phyloP scores from a whole-genome alignment of 1,140 invertebrate species.

The Saccostrea glomerata region DNA sequence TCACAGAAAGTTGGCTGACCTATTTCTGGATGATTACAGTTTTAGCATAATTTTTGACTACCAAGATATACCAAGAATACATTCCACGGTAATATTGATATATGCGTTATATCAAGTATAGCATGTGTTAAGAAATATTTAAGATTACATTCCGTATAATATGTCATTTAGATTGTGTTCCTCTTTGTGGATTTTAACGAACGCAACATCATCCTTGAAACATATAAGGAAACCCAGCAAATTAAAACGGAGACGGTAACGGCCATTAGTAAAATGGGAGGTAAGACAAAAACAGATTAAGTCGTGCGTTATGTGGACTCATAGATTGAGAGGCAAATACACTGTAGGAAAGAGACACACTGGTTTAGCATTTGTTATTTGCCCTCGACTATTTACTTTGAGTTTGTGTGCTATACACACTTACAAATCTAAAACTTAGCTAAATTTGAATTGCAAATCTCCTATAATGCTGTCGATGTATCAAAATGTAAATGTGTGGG shows the following conservation, averaged over 20 bases:
- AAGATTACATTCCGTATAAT: background rate
- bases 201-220: background rate
- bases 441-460: too few species aligned
- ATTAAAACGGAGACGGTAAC: background rate
- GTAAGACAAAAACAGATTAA: too few species aligned
- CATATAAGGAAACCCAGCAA: background rate
- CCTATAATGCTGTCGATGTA: too few species aligned
- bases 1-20: background rate
- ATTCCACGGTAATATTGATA: background rate
- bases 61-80: background rate
- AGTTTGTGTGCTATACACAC: too few species aligned
- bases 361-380: too few species aligned
- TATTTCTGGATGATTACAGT: background rate
- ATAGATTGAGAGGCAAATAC: too few species aligned
- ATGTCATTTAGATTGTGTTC: background rate
- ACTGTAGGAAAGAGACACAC: too few species aligned
- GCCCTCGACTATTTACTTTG: too few species aligned
- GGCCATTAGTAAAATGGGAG: background rate
- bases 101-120: too few species aligned
- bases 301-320: too few species aligned
- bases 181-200: background rate
- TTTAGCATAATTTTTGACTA: background rate
- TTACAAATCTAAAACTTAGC: too few species aligned
- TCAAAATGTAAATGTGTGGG: too few species aligned
- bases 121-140: background rate